A percentile compares a stretch with the other conserved stretches of the same genome.
phyloP scores from a whole-genome alignment of 2,888 invertebrate genomes.

The Leptopilina syphax region DNA sequence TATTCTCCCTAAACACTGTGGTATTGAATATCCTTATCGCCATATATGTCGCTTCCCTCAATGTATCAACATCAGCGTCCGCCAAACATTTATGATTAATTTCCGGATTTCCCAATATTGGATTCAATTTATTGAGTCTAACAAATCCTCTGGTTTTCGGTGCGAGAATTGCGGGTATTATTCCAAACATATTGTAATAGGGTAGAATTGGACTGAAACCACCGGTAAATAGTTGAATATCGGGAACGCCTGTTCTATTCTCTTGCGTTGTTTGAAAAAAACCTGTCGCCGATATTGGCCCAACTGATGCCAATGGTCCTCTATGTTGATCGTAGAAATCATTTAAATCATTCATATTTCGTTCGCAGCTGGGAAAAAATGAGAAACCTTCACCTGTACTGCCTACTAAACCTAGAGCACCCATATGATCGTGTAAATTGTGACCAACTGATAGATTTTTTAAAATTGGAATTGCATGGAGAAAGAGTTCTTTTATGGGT shows the following conservation, averaged over 20 bases:
- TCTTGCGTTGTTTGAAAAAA: slow-evolving; percentile 83
- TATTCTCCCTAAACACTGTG: slow-evolving; percentile 77
- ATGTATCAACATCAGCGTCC: slow-evolving; percentile 79
- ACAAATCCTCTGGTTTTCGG: slow-evolving; percentile 82
- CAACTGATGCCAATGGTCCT: background rate
- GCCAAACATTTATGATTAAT: slow-evolving; percentile 82
- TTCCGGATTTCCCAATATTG: slow-evolving; percentile 81
- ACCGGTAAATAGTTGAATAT: background rate
- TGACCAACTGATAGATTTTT: slow-evolving; percentile 82
- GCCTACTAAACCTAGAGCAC: slow-evolving; percentile 65
- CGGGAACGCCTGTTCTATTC: slow-evolving; percentile 76
- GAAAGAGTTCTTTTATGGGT: slow-evolving; percentile 79
- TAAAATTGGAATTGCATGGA: slow-evolving; percentile 80
- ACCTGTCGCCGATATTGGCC: background rate
- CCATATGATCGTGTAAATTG: slow-evolving; percentile 82
- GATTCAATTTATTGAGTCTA: slow-evolving; percentile 80
- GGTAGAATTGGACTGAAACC: slow-evolving; percentile 79
- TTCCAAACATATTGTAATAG: slow-evolving; percentile 73
- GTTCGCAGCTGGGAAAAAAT: slow-evolving; percentile 71
- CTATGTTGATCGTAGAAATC: background rate
- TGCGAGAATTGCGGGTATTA: slow-evolving; percentile 79
- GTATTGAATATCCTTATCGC: slow-evolving; percentile 81
- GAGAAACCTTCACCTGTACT: slow-evolving; percentile 39
- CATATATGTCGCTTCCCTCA: slow-evolving; percentile 81
- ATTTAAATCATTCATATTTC: background rate